Base-by-base conservation (phyloP, 2,113 vertebrate genomes). In the Eonycteris spelaea region DNA sequence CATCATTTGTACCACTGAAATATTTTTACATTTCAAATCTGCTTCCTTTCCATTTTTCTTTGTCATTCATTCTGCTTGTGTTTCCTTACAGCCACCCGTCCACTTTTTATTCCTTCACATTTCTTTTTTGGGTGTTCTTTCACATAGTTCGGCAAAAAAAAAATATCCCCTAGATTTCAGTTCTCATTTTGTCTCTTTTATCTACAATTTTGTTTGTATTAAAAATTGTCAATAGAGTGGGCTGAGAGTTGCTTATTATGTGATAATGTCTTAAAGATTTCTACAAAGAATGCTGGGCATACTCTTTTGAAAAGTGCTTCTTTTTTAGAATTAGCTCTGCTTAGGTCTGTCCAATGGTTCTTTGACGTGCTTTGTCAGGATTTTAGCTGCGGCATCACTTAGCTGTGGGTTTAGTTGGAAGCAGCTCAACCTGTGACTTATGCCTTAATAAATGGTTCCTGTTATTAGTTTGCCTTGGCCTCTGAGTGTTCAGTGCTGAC, bases 391-490 rank as follows among this genome's bases (percentile, higher is more conserved):
- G 77, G 68, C 21, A 82, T 93, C 74, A 85, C 68, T 95, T 92
- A 90, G 65, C 68, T 96, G 45, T 90, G 91, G 40, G 61, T 94
- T 70, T 70, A 94, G 74, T 57, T 97, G 94, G 74, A 97, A 96
- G 74, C 89, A 30, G 86, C 91, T 97, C 97, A 97, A 70, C 53
- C 28, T 95, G 79, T 97, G 97, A 98, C 97, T 97, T 97, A 97
- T 95, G 89, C 51, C 91, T 97, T 96, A 96, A 97, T 97, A 97
- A 98, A 97, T 86, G 43, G 78, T 86, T 98, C 68, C 63, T 73
- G 95, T 96, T 98, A 96, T 97, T 97, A 98, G 88, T 83, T 97
- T 97, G 96, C 96, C 91, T 97, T 95, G 94, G 59, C 74, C 85
- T 9, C 9, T 87, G 38, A 87, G 85, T 73, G 74, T 86, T 96